These are phyloP conservation scores for Temnothorax ravouxi DNA, from an alignment of 2,888 invertebrate species.

Conservation along the genomic window DNA sequence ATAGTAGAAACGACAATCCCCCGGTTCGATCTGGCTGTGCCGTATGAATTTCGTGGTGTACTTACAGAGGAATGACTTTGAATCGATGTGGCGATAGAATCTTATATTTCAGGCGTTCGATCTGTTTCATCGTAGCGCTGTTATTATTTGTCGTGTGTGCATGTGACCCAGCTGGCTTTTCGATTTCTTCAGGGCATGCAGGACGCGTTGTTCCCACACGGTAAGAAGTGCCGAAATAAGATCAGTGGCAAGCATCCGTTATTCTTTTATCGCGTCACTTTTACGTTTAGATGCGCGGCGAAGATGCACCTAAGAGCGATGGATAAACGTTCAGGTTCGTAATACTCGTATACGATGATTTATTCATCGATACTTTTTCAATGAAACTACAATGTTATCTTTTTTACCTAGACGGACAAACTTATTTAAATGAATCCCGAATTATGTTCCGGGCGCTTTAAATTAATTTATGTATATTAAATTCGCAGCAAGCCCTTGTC, in stretches of 20 bases:
- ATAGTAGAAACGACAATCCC: neutral
- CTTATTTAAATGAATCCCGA: neutral
- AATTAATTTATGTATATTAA: neutral
- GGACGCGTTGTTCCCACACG: neutral
- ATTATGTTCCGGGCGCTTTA: neutral
- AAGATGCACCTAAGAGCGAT: neutral
- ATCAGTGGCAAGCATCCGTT: neutral
- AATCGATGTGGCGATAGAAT: neutral
- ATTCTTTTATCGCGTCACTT: neutral
- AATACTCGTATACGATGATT: neutral
- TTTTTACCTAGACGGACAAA: neutral
- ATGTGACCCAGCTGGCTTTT: neutral
- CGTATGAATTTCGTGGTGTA: neutral
- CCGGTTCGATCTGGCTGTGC: neutral
- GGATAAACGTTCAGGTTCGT: conserved; percentile 16
- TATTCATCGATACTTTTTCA: neutral
- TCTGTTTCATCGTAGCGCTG: neutral
- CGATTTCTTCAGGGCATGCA: neutral
- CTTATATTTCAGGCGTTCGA: too few species aligned
- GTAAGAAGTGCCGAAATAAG: neutral
- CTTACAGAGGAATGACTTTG: neutral
- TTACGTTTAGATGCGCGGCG: neutral
- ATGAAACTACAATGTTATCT: neutral
- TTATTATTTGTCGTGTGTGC: neutral
- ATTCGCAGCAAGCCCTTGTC: neutral